phyloP scores from a whole-genome alignment of 2,113 vertebrate genomes.

The Lynx canadensis region DNA sequence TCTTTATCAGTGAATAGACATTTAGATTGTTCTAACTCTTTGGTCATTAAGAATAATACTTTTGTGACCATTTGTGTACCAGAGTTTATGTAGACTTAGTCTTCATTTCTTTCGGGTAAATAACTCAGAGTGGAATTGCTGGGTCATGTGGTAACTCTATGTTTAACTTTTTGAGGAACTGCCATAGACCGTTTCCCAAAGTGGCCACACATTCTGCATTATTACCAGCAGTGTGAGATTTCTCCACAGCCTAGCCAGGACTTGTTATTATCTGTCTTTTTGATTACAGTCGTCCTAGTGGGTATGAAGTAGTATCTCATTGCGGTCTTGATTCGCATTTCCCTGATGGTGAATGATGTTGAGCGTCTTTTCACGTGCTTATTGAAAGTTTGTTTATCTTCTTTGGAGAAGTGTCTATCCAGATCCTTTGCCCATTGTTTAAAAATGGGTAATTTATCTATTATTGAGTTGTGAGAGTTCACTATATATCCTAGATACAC shows the following conservation, averaged over 20 bases:
- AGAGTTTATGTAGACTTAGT: not conserved
- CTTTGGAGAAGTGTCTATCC: not conserved
- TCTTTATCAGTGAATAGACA: not conserved
- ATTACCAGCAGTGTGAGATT: not conserved
- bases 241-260: not conserved
- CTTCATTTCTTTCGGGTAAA: not conserved
- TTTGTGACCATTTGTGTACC: not conserved
- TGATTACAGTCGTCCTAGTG: not conserved
- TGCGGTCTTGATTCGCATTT: slow-evolving; percentile 49
- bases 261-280: slow-evolving; percentile 2
- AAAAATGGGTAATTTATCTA: not conserved
- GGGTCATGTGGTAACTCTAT: not conserved
- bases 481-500: not conserved
- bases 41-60: not conserved
- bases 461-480: not conserved
- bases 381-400: not conserved
- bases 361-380: not conserved
- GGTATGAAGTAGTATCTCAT: not conserved
- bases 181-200: not conserved
- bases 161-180: slow-evolving; percentile 21
- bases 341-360: not conserved
- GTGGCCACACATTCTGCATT: not conserved
- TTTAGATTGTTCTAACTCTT: not conserved
- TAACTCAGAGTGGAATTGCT: not conserved
- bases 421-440: slow-evolving; percentile 8